These are phyloP conservation scores for Propithecus perrieri DNA, from an alignment of 2,797 vertebrate genomes.

Conservation along the genomic window DNA sequence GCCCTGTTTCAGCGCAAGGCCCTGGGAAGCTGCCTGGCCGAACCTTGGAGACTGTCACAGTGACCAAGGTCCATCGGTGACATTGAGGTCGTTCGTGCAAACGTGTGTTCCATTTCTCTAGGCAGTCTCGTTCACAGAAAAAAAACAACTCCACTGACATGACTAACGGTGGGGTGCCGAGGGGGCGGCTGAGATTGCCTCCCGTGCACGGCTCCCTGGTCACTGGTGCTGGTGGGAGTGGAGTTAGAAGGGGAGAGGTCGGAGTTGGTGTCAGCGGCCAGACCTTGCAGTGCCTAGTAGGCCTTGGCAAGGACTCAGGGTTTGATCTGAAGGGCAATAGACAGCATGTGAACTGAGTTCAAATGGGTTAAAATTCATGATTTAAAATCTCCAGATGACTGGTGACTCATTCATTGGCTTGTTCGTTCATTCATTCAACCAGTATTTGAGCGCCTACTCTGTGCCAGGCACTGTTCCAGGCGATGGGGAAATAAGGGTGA, in stretches of 20 bases:
- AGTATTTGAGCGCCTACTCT: neutral
- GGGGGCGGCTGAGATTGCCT: neutral
- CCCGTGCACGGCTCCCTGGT: accelerated
- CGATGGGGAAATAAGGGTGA: neutral
- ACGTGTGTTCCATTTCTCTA: neutral
- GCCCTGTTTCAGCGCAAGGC: conserved; percentile 10
- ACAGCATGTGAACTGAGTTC: neutral
- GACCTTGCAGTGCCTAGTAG: accelerated
- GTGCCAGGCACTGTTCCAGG: neutral
- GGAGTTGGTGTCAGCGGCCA: neutral
- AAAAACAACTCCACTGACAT: neutral
- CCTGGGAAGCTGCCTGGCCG: neutral
- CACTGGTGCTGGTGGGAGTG: accelerated
- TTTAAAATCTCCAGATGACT: neutral
- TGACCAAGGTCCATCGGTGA: conserved; percentile 64
- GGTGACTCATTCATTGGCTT: neutral
- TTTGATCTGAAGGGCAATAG: neutral
- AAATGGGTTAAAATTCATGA: neutral
- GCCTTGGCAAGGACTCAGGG: neutral
- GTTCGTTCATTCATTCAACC: neutral
- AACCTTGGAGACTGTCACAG: conserved; percentile 44
- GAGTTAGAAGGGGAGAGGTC: neutral
- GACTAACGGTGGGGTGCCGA: neutral
- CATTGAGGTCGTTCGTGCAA: conserved; percentile 70
- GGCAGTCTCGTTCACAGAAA: neutral